These are phyloP conservation scores for Athrips mouffetella DNA, from an alignment of 2,888 invertebrate species.

Conservation along the genomic window DNA sequence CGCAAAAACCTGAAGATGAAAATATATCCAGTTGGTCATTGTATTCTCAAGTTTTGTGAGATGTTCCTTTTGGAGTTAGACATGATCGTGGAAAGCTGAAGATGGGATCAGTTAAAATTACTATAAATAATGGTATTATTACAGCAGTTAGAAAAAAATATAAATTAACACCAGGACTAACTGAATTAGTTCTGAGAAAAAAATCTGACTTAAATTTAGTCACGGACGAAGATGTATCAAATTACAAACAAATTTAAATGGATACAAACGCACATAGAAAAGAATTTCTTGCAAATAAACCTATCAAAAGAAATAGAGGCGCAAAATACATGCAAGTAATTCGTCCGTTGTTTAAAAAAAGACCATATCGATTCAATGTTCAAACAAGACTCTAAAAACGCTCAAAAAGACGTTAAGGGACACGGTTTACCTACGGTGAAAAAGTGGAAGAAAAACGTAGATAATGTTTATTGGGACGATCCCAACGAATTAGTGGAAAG, in stretches of 20 bases:
- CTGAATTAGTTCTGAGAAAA: conserved; percentile 14
- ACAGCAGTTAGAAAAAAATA: neutral
- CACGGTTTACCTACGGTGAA: too few relatives aligned
- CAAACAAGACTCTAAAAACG: too few relatives aligned
- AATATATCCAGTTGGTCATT: neutral
- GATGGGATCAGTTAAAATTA: neutral
- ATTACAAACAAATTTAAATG: conserved; percentile 17
- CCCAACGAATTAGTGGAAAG: too few relatives aligned
- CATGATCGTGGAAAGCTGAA: conserved; percentile 1
- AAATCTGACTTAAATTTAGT: conserved; percentile 8
- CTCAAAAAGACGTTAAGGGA: too few relatives aligned
- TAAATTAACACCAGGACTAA: conserved; percentile 16
- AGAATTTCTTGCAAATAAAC: conserved; percentile 18
- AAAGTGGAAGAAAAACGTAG: too few relatives aligned
- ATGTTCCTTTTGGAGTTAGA: conserved; percentile 1
- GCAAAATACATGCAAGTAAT: too few relatives aligned
- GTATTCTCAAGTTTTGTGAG: neutral
- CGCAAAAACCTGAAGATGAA: neutral
- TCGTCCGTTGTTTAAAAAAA: too few relatives aligned
- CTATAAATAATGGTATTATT: neutral
- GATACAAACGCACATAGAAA: conserved; percentile 21
- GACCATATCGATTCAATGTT: too few relatives aligned
- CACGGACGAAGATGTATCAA: conserved; percentile 13
- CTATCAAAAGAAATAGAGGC: conserved; percentile 20
- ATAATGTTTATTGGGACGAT: too few relatives aligned